Conservation (phyloP, 2,888 invertebrate genomes). For the Aethes cnicana region DNA sequence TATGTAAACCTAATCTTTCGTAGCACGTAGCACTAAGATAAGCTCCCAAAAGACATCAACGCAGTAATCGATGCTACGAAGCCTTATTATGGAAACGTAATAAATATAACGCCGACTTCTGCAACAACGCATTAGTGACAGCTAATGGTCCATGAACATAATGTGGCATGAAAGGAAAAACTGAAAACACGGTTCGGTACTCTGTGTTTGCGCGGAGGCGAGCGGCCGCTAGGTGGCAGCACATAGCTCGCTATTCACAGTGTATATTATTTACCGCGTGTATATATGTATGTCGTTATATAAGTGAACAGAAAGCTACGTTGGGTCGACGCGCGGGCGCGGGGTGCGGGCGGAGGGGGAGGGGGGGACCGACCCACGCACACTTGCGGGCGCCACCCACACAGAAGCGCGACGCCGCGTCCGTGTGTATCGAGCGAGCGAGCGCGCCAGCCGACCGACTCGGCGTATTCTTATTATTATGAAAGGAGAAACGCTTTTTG, state of each 20-base stretch:
- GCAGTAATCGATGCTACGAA: slow-evolving; percentile 21
- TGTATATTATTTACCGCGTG: slow-evolving; percentile 78
- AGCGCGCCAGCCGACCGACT: slow-evolving; percentile 77
- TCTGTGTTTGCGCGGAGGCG: slow-evolving; percentile 57
- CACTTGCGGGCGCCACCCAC: slow-evolving; percentile 48
- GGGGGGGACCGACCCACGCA: slow-evolving; percentile 44
- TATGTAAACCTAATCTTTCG: slow-evolving; percentile 2
- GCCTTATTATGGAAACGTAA: background rate
- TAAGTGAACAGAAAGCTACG: slow-evolving; percentile 82
- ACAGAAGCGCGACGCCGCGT: slow-evolving; percentile 51
- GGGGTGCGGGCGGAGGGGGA: slow-evolving; percentile 40
- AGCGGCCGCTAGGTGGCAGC: slow-evolving; percentile 79
- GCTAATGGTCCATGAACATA: slow-evolving; percentile 54
- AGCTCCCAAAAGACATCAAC: slow-evolving; percentile 32
- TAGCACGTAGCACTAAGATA: slow-evolving; percentile 5
- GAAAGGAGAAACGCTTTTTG: slow-evolving; percentile 83
- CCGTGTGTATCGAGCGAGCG: slow-evolving; percentile 75
- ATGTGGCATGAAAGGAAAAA: slow-evolving; percentile 58
- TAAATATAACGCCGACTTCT: slow-evolving; percentile 19
- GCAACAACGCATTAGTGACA: slow-evolving; percentile 37
- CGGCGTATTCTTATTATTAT: slow-evolving; percentile 85
- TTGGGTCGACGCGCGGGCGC: slow-evolving; percentile 47
- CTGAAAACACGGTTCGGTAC: slow-evolving; percentile 58
- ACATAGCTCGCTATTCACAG: slow-evolving; percentile 76
- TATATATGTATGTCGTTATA: slow-evolving; percentile 77